A percentile compares a stretch with the other conserved stretches of the same genome.
Evolutionary conservation across 2,113 vertebrate genomes (phyloP).

Genomic region (Lepus timidus): DNA sequence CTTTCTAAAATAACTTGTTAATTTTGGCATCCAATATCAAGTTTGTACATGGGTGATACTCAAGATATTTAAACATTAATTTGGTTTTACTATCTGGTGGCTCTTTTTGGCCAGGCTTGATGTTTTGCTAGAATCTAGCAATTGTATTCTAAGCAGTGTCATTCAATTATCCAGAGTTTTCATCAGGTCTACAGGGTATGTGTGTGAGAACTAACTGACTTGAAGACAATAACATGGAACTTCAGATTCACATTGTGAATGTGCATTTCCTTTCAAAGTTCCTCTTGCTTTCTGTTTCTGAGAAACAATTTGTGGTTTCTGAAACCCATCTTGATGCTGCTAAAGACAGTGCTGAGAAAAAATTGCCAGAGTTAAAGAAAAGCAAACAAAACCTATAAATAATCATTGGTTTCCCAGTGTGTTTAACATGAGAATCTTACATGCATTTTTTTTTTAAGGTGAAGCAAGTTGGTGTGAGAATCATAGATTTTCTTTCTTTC

Average conservation of each 20-base stretch:
- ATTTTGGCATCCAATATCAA: conserved; percentile 1
- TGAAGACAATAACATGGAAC: background rate
- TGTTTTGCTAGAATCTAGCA: background rate
- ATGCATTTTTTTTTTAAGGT: background rate
- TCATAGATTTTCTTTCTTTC: background rate
- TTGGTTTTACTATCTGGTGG: background rate
- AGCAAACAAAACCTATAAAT: background rate
- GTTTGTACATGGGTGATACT: background rate
- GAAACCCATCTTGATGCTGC: background rate
- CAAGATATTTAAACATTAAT: background rate
- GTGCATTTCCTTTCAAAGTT: background rate
- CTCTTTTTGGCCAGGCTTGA: background rate
- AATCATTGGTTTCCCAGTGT: background rate
- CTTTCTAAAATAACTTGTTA: conserved; percentile 5
- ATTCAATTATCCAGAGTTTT: background rate
- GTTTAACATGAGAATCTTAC: background rate
- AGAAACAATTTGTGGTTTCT: conserved; percentile 41
- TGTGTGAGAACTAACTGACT: background rate
- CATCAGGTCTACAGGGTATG: background rate
- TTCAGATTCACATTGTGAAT: background rate
- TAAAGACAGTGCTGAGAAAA: background rate
- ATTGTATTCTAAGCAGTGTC: background rate
- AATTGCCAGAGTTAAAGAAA: background rate
- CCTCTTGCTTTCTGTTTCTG: conserved; percentile 27
- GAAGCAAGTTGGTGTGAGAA: background rate